Conservation (phyloP, 2,888 invertebrate species). For the Lasius fuliginosus region DNA sequence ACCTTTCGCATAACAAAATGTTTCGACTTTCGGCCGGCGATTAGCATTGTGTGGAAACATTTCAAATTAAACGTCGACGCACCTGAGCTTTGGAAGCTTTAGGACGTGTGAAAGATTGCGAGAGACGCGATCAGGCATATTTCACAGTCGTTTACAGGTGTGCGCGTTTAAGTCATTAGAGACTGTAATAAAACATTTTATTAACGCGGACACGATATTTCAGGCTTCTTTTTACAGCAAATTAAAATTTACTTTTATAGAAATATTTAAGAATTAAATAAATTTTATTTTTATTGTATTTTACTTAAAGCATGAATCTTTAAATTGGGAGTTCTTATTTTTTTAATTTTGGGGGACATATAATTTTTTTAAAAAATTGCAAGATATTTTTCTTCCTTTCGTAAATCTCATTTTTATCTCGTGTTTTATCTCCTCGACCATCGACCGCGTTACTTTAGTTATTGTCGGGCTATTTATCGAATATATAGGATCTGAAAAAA, state of each 20-base stretch:
- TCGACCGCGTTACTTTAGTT: not conserved
- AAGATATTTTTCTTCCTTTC: not conserved
- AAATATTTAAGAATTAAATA: not conserved
- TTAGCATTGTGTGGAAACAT: slow-evolving; percentile 78
- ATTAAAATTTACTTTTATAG: not conserved
- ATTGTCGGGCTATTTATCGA: slow-evolving; percentile 12
- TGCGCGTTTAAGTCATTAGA: not conserved
- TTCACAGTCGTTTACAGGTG: slow-evolving; percentile 42
- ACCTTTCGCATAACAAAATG: not conserved
- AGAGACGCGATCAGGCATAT: slow-evolving; percentile 57
- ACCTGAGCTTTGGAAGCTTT: slow-evolving; percentile 76
- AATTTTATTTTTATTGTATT: not conserved
- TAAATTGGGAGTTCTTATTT: not conserved
- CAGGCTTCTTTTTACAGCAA: not conserved
- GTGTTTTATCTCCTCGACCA: not conserved
- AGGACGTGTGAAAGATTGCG: slow-evolving; percentile 41
- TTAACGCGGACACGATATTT: not conserved
- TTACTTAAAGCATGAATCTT: not conserved
- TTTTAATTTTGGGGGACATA: not conserved
- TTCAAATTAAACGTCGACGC: slow-evolving; percentile 81
- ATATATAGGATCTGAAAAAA: not conserved
- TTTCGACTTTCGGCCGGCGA: slow-evolving; percentile 68
- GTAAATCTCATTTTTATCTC: not conserved
- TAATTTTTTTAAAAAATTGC: not conserved
- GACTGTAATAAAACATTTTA: not conserved